A percentile compares a stretch with the other conserved stretches of the same genome.
Evolutionary conservation across 2,113 vertebrate species (phyloP).

Genomic region (Mormyrus lacerda): DNA sequence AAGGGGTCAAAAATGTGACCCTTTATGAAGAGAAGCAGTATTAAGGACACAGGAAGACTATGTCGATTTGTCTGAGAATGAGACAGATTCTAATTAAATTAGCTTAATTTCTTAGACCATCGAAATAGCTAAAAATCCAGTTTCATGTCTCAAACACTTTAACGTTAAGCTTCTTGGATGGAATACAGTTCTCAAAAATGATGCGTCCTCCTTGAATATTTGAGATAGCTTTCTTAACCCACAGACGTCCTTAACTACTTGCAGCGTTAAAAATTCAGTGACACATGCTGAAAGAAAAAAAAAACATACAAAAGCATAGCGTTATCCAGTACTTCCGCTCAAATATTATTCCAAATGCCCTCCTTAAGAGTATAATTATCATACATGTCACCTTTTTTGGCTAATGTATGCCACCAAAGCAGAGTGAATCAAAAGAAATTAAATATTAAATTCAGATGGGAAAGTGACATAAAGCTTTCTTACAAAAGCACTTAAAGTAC

Average conservation of each 20-base stretch:
- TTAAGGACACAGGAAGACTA: constrained; percentile 9
- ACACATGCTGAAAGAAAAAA: not conserved
- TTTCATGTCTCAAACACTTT: not conserved
- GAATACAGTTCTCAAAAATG: not conserved
- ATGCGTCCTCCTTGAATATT: not conserved
- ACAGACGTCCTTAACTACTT: not conserved
- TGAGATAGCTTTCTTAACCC: no score
- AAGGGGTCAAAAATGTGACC: constrained; percentile 6
- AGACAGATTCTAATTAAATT: constrained; percentile 15
- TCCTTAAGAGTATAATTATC: not conserved
- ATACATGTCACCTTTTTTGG: not conserved
- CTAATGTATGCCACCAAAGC: not conserved
- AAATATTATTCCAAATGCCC: not conserved
- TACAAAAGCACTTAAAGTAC: not conserved
- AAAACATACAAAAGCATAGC: not conserved
- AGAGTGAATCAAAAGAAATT: not conserved
- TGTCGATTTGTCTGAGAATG: not conserved
- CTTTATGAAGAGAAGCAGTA: not conserved
- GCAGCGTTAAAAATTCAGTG: not conserved
- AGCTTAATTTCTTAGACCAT: constrained; percentile 12
- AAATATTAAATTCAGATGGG: not conserved
- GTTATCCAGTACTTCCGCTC: not conserved
- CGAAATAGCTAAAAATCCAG: constrained; percentile 6
- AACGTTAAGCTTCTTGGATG: not conserved
- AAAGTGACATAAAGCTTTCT: not conserved